Evolutionary conservation across 2,797 vertebrate genomes (phyloP).

Genomic region (Taenioides sp.): DNA sequence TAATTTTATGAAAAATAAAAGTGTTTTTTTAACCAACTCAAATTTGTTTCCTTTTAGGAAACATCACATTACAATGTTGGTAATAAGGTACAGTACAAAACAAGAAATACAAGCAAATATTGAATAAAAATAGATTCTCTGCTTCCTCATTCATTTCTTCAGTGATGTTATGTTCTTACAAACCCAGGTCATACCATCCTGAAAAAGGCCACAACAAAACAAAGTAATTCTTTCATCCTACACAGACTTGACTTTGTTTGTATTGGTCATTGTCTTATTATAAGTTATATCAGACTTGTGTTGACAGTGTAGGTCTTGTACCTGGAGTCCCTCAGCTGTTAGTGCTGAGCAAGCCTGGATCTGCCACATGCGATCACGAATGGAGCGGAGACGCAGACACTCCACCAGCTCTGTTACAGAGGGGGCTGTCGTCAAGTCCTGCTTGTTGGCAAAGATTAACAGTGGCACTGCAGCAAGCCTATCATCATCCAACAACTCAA

Average conservation of each 20-base stretch:
- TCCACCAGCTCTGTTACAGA: slow-evolving; percentile 75
- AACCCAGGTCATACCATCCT: slow-evolving; percentile 83
- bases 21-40: background rate
- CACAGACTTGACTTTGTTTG: background rate
- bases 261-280: background rate
- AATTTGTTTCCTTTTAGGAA: background rate
- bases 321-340: slow-evolving; percentile 76
- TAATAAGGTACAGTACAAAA: background rate
- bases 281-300: background rate
- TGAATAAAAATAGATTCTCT: slow-evolving; percentile 1
- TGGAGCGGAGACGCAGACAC: slow-evolving; percentile 71
- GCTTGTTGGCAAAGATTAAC: slow-evolving; percentile 80
- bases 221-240: background rate
- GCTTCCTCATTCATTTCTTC: slow-evolving; percentile 63
- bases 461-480: slow-evolving; percentile 73
- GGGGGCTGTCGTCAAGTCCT: slow-evolving; percentile 76
- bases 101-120: background rate
- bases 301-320: slow-evolving; percentile 25
- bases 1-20: background rate
- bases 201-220: slow-evolving; percentile 4
- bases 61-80: background rate
- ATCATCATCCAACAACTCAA: slow-evolving; percentile 75
- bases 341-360: slow-evolving; percentile 78
- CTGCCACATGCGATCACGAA: slow-evolving; percentile 78
- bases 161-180: slow-evolving; percentile 73